Conservation (phyloP, 2,888 invertebrate genomes). For the Junonia oenone region DNA sequence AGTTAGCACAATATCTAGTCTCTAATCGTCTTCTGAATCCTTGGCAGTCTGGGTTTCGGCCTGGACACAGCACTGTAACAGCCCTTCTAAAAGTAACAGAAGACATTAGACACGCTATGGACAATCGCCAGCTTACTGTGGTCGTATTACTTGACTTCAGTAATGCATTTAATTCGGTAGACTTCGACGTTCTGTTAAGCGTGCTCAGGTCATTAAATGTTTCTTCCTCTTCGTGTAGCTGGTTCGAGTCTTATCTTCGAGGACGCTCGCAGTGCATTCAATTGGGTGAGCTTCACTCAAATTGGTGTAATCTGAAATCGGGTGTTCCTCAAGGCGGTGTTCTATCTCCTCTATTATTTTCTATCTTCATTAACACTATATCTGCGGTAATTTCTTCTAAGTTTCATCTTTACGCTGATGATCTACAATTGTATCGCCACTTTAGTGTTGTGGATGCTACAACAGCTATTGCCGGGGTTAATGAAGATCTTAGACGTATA, state of each 20-base stretch:
- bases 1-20: background rate
- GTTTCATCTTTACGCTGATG: background rate
- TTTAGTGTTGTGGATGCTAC: background rate
- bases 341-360: background rate
- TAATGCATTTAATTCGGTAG: constrained; percentile 9
- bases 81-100: no score
- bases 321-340: background rate
- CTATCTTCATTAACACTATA: background rate
- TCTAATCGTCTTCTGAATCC: background rate
- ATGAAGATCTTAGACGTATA: background rate
- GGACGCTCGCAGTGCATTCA: background rate
- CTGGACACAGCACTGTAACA: background rate
- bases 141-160: constrained; percentile 8
- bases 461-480: background rate
- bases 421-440: constrained; percentile 1
- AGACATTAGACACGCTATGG: constrained; percentile 2
- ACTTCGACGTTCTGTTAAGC: constrained; percentile 19
- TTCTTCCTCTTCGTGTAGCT: background rate
- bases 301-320: background rate
- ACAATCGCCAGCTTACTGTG: background rate
- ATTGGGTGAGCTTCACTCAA: background rate
- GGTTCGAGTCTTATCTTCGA: background rate
- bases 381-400: background rate
- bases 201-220: background rate
- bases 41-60: constrained; percentile 4